Evolutionary conservation across 2,797 vertebrate species (phyloP).

Genomic region (Sebastiscus albofasciatus): DNA sequence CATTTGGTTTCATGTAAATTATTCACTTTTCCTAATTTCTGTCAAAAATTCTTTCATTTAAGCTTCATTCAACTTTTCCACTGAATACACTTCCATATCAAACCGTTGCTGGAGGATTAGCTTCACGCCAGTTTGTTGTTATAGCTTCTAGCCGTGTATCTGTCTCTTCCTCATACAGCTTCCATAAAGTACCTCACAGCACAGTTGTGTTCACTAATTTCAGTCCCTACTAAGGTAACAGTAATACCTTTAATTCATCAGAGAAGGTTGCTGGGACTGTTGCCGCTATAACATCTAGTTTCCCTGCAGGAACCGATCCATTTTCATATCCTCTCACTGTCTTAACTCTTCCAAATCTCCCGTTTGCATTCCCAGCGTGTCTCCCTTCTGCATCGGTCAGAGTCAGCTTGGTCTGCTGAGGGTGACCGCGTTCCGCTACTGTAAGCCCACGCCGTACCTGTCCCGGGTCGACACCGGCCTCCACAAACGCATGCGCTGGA

Average conservation of each 20-base stretch:
- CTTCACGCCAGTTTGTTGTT: not conserved
- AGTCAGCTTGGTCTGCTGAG: constrained; percentile 74
- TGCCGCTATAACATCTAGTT: not conserved
- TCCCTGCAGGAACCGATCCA: not conserved
- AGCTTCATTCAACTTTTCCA: too few relatives aligned
- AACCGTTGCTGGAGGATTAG: not conserved
- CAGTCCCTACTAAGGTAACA: not conserved
- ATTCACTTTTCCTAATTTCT: not conserved
- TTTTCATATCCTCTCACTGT: not conserved
- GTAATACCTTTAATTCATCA: not conserved
- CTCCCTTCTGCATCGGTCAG: constrained; percentile 86
- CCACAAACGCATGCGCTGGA: constrained; percentile 91
- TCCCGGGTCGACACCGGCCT: constrained; percentile 66
- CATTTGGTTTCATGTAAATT: not conserved
- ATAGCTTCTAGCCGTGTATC: not conserved
- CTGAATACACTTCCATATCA: too few relatives aligned
- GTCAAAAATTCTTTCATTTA: not conserved
- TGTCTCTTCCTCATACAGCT: not conserved
- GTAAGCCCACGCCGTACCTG: constrained; percentile 78
- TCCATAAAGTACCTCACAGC: not conserved
- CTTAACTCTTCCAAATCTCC: not conserved
- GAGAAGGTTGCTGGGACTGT: not conserved
- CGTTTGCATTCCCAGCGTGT: constrained; percentile 71
- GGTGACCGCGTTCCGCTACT: constrained; percentile 84
- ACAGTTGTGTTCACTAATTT: not conserved